phyloP scores from a whole-genome alignment of 2,113 vertebrate species.

The Tricholaema leucomelas region DNA sequence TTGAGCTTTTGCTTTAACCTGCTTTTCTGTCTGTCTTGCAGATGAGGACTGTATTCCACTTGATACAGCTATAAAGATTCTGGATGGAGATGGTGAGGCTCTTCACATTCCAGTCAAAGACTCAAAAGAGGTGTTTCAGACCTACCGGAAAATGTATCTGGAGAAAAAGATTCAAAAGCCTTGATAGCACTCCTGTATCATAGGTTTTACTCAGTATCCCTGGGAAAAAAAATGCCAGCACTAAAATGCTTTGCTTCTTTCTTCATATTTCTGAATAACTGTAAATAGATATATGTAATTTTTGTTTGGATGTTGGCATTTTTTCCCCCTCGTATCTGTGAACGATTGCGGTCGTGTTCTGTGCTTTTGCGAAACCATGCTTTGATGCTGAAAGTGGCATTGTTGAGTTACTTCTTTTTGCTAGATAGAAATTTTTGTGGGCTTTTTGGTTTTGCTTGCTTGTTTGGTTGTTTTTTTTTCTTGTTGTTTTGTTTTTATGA shows the following conservation, averaged over 20 bases:
- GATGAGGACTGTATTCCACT: constrained; percentile 58
- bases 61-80: constrained; percentile 61
- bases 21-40: constrained; percentile 50
- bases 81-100: constrained; percentile 58
- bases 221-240: neutral
- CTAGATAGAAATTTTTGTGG: neutral
- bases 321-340: neutral
- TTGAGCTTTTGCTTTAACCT: neutral
- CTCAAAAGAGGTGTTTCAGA: constrained; percentile 73
- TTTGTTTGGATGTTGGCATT: neutral
- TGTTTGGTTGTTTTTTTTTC: too few species aligned
- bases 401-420: neutral
- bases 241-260: neutral
- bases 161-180: constrained; percentile 74
- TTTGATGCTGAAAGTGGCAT: constrained; percentile 10
- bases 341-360: neutral
- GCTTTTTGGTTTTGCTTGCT: neutral
- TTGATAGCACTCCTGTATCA: constrained; percentile 38
- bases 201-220: neutral
- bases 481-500: neutral
- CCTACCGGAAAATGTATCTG: constrained; percentile 76
- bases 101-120: constrained; percentile 58
- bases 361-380: constrained; percentile 1
- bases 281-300: too few species aligned
- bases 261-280: neutral